A percentile compares a stretch with the other conserved stretches of the same genome.
These are phyloP conservation scores for Carassius carassius DNA, from an alignment of 2,113 vertebrate species.

Conservation along the genomic window DNA sequence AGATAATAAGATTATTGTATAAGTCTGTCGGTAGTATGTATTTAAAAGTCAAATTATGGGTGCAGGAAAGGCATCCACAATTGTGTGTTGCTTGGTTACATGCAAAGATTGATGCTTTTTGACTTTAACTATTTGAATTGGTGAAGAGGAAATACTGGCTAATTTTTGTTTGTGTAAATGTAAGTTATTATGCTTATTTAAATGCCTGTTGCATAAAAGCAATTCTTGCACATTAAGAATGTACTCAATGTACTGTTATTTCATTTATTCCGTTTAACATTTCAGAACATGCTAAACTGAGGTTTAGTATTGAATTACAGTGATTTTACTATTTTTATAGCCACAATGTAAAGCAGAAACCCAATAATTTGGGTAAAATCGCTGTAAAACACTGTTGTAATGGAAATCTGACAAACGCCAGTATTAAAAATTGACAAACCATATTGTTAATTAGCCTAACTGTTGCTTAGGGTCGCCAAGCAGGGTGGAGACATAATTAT, in stretches of 20 bases:
- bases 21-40: not conserved
- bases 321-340: too few relatives aligned
- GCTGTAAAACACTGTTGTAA: too few relatives aligned
- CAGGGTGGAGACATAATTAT: not conserved
- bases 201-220: not conserved
- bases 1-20: too few relatives aligned
- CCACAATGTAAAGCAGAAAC: too few relatives aligned
- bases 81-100: not conserved
- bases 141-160: not conserved
- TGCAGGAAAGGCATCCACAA: not conserved
- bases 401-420: too few relatives aligned
- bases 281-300: too few relatives aligned
- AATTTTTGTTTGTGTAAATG: not conserved
- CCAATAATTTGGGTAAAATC: too few relatives aligned
- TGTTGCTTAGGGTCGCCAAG: not conserved
- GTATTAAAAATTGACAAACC: too few relatives aligned
- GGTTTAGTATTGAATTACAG: too few relatives aligned
- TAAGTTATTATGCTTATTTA: not conserved
- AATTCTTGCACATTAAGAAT: not conserved
- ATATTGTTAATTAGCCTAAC: not conserved
- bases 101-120: not conserved
- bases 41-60: not conserved
- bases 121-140: not conserved
- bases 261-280: not conserved
- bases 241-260: not conserved